Conservation (phyloP, 2,113 vertebrate genomes). For the Arvicanthis niloticus region DNA sequence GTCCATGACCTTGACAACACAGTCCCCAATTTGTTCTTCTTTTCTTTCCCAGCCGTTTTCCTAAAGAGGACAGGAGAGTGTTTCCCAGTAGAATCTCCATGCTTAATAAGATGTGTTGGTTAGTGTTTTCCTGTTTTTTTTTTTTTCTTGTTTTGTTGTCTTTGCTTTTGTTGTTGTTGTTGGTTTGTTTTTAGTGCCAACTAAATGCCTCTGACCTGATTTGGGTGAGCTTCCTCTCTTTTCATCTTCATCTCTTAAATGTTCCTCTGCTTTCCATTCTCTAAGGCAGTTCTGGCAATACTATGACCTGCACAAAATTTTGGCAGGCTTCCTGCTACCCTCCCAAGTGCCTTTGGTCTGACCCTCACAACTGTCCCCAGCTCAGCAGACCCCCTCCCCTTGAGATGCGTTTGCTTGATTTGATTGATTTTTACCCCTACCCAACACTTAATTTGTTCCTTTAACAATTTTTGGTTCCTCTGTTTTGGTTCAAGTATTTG, state of each 20-base stretch:
- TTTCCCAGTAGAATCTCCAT: not conserved
- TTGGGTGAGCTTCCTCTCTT: not conserved
- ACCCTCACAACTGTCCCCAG: not conserved
- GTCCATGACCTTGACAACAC: not conserved
- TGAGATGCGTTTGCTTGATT: not conserved
- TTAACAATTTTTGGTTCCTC: not conserved
- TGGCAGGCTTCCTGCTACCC: not conserved
- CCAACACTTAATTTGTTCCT: not conserved
- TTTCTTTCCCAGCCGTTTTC: too few relatives aligned
- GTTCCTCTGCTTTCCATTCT: not conserved
- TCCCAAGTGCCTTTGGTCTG: not conserved
- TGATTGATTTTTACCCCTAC: not conserved
- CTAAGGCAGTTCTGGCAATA: not conserved
- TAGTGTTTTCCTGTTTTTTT: not conserved
- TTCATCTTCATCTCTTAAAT: not conserved
- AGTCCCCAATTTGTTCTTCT: not conserved
- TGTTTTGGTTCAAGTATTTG: conserved; percentile 13
- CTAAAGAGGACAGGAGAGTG: not conserved
- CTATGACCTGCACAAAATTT: not conserved
- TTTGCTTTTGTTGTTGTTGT: not conserved
- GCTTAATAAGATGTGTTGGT: not conserved
- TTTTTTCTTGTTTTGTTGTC: not conserved
- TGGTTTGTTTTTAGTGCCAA: not conserved
- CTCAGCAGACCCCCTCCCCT: not conserved
- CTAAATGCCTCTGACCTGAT: not conserved